A percentile compares a stretch with the other conserved stretches of the same genome.
These are phyloP conservation scores for Thecophora atra DNA, from an alignment of 2,888 invertebrate genomes.

Conservation along the genomic window DNA sequence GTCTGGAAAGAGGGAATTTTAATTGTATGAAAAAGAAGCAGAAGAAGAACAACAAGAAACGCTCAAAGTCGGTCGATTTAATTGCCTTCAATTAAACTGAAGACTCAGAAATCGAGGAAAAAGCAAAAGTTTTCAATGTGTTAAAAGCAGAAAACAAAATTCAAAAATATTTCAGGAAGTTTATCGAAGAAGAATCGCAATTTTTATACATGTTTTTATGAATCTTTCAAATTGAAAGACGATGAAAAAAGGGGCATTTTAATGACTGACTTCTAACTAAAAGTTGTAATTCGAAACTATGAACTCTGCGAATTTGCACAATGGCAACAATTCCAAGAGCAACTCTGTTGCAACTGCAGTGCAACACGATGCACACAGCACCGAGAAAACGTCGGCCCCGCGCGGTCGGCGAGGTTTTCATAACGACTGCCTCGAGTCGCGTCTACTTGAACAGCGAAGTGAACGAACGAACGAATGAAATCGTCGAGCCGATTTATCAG, in stretches of 20 bases:
- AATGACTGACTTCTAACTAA: neutral
- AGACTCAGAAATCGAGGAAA: neutral
- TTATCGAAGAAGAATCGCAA: too few relatives aligned
- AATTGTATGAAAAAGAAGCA: neutral
- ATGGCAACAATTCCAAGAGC: slow-evolving; percentile 36
- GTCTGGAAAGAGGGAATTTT: too few relatives aligned
- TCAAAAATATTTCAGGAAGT: neutral
- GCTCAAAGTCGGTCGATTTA: neutral
- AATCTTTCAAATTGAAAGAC: neutral
- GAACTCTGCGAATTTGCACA: slow-evolving; percentile 35
- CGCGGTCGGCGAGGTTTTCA: slow-evolving; percentile 63
- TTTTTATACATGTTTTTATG: too few relatives aligned
- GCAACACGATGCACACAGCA: slow-evolving; percentile 53
- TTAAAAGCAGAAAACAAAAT: neutral
- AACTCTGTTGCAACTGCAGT: slow-evolving; percentile 39
- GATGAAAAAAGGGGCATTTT: neutral
- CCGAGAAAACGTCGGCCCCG: slow-evolving; percentile 64
- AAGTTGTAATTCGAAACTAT: slow-evolving; percentile 37
- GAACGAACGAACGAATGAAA: slow-evolving; percentile 45
- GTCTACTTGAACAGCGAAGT: slow-evolving; percentile 59
- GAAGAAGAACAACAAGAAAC: neutral
- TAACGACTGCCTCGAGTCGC: slow-evolving; percentile 60
- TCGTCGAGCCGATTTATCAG: slow-evolving; percentile 60
- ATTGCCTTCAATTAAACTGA: slow-evolving; percentile 20
- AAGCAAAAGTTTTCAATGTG: too few relatives aligned